These are phyloP conservation scores for Danionella dracula DNA, from an alignment of 2,797 vertebrate genomes.

Conservation along the genomic window DNA sequence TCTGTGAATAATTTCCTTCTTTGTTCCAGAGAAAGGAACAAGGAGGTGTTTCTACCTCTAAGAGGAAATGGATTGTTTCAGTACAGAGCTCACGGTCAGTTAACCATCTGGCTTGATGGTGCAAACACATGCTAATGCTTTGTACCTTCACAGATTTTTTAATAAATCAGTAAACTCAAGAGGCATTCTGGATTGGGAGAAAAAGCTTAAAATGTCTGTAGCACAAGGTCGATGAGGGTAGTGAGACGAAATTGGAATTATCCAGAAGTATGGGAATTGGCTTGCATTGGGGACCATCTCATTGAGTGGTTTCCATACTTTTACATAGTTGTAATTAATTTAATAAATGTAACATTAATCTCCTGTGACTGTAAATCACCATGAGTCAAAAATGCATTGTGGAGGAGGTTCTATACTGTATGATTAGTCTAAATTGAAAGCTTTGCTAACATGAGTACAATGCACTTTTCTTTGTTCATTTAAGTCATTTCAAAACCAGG, in stretches of 20 bases:
- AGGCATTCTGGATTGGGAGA: neutral
- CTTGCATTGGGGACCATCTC: neutral
- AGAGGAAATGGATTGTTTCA: slow-evolving; percentile 10
- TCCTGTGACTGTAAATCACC: too few species aligned
- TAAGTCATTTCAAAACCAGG: too few species aligned
- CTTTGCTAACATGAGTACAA: too few species aligned
- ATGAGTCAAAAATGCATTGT: too few species aligned
- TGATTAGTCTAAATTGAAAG: too few species aligned
- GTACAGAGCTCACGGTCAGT: neutral
- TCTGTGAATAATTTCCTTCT: neutral
- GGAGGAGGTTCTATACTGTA: too few species aligned
- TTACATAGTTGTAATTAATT: neutral
- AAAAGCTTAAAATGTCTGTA: slow-evolving; percentile 10
- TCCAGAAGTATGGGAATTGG: neutral
- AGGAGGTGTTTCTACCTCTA: slow-evolving; percentile 5
- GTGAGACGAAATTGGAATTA: slow-evolving; percentile 12
- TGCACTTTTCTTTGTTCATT: too few species aligned
- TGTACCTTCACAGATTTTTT: neutral
- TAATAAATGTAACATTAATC: too few species aligned
- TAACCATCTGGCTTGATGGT: neutral
- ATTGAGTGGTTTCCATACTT: neutral
- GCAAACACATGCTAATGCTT: neutral
- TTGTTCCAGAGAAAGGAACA: too few species aligned
- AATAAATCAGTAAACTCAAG: neutral
- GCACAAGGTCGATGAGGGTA: neutral